Percentiles rank a stretch among this genome's conserved stretches.
phyloP scores from a whole-genome alignment of 2,797 vertebrate genomes.

The Poecilia picta region DNA sequence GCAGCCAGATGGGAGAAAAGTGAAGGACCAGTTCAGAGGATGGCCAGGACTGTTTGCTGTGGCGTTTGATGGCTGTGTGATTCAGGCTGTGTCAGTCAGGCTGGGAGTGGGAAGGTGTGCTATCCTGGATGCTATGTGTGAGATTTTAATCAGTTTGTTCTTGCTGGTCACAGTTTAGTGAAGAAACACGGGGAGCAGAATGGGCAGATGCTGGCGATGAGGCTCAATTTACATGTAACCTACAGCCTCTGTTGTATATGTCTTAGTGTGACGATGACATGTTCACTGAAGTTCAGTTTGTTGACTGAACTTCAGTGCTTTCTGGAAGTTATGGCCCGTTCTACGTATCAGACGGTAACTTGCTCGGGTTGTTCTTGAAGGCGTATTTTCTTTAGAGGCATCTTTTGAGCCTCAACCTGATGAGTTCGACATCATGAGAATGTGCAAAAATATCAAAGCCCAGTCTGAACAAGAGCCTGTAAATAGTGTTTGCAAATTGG shows the following conservation, averaged over 20 bases:
- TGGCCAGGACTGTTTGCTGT: background rate
- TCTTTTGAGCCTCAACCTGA: background rate
- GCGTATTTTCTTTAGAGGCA: background rate
- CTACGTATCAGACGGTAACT: background rate
- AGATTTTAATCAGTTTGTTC: background rate
- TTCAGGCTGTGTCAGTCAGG: background rate
- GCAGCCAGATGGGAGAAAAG: background rate
- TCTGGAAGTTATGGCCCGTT: background rate
- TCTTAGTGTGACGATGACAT: background rate
- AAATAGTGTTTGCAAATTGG: background rate
- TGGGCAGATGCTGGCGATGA: background rate
- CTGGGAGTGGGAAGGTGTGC: background rate
- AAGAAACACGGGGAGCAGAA: background rate
- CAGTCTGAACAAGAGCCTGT: background rate
- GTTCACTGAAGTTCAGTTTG: background rate
- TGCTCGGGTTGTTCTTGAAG: background rate
- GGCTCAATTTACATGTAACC: background rate
- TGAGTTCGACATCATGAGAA: background rate
- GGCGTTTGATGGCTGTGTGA: background rate
- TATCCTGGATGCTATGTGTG: background rate
- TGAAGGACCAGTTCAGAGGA: background rate
- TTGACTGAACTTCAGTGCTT: background rate
- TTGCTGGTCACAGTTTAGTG: background rate
- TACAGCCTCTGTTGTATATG: background rate
- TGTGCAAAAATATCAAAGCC: background rate